A percentile compares a stretch with the other conserved stretches of the same genome.
Evolutionary conservation across 2,797 vertebrate genomes (phyloP).

Genomic region (Myotis pilosus): DNA sequence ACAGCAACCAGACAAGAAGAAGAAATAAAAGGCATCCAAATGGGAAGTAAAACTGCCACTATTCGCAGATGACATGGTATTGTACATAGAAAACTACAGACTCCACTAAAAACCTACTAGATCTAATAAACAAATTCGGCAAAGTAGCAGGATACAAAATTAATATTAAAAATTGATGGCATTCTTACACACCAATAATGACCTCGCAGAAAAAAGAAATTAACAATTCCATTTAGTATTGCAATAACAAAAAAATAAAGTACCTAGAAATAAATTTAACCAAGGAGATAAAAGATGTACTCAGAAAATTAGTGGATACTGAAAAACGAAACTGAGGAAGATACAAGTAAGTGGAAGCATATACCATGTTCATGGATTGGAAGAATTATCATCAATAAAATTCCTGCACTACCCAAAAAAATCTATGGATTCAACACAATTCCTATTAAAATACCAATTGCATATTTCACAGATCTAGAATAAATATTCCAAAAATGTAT

Average conservation of each 20-base stretch:
- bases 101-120: background rate
- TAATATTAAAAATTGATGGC: background rate
- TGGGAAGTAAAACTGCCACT: background rate
- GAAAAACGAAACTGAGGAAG: background rate
- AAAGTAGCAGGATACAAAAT: background rate
- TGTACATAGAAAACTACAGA: background rate
- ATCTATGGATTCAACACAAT: background rate
- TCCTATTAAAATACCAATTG: background rate
- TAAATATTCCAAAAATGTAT: background rate
- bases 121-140: background rate
- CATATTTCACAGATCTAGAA: background rate
- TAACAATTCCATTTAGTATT: background rate
- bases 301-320: background rate
- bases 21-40: background rate
- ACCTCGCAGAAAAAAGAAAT: background rate
- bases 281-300: background rate
- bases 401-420: background rate
- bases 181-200: background rate
- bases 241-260: background rate
- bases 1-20: background rate
- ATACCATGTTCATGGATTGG: background rate
- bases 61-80: background rate
- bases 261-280: background rate
- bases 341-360: background rate
- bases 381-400: background rate